Evolutionary conservation across 2,113 vertebrate genomes (phyloP).

Genomic region (Ailuropoda melanoleuca): DNA sequence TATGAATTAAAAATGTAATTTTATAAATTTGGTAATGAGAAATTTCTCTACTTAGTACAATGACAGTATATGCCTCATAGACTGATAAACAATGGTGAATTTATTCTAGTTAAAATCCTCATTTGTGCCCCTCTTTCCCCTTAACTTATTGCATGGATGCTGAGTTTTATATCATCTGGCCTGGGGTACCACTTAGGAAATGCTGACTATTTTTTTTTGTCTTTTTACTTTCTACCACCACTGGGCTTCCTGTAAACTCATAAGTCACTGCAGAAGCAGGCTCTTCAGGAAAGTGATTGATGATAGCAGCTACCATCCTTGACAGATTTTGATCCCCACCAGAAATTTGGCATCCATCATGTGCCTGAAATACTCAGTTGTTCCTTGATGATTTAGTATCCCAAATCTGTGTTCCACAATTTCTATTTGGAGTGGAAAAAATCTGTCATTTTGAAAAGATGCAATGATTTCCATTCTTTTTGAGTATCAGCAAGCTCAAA

Average conservation of each 20-base stretch:
- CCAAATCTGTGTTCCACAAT: conserved; percentile 56
- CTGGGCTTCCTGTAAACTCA: not conserved
- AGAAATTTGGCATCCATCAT: conserved; percentile 78
- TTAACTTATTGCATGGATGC: not conserved
- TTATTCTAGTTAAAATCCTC: not conserved
- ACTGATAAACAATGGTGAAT: not conserved
- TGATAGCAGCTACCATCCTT: conserved; percentile 56
- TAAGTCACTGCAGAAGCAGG: conserved; percentile 55
- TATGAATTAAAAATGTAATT: not conserved
- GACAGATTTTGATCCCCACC: conserved; percentile 77
- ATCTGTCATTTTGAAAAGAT: conserved; percentile 72
- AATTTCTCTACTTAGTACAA: not conserved
- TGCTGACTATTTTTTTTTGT: not conserved
- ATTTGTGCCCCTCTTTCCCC: not conserved
- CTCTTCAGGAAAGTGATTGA: conserved; percentile 68
- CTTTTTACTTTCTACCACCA: conserved; percentile 3
- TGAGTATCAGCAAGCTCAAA: conserved; percentile 61
- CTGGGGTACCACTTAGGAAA: not conserved
- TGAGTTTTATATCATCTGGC: not conserved
- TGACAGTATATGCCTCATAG: not conserved
- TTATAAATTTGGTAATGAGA: not conserved
- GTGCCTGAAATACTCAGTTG: conserved; percentile 68
- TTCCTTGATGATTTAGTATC: conserved; percentile 76
- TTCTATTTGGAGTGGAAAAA: conserved; percentile 71
- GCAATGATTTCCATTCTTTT: conserved; percentile 72